A percentile compares a stretch with the other conserved stretches of the same genome.
phyloP scores from a whole-genome alignment of 2,113 vertebrate species.

The Narcine bancroftii region DNA sequence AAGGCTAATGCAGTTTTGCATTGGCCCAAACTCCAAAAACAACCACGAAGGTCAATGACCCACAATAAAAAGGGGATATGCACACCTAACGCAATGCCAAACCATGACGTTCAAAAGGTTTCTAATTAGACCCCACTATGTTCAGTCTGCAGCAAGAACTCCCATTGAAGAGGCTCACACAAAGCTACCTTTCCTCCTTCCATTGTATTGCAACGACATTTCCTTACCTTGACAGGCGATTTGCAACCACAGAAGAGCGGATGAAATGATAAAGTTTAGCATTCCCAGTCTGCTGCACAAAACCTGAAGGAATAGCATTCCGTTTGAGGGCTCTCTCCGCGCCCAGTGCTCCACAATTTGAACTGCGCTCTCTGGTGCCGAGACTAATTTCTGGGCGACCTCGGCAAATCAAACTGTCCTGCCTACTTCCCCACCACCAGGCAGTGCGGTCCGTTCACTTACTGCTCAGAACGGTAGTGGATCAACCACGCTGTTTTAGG shows the following conservation, averaged over 20 bases:
- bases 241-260: neutral
- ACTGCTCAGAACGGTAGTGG: neutral
- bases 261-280: slow-evolving; percentile 24
- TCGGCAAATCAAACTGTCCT: slow-evolving; percentile 26
- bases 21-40: neutral
- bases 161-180: too few species aligned
- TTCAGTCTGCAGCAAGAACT: neutral
- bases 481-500: neutral
- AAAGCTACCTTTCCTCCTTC: slow-evolving; percentile 7
- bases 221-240: slow-evolving; percentile 28
- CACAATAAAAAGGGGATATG: neutral
- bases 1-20: neutral
- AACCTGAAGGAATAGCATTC: slow-evolving; percentile 8
- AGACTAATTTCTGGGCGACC: slow-evolving; percentile 4
- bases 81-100: neutral
- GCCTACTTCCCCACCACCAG: slow-evolving; percentile 3
- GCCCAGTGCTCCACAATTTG: slow-evolving; percentile 1
- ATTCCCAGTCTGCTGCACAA: neutral
- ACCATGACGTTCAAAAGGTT: too few species aligned
- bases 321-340: neutral
- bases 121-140: neutral
- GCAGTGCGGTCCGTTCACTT: neutral
- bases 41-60: neutral
- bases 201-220: neutral
- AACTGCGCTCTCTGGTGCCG: neutral